A percentile compares a stretch with the other conserved stretches of the same genome.
phyloP scores from a whole-genome alignment of 30 jellyfish, hydroid and myxozoan genomes.

The Cassiopea andromeda region DNA sequence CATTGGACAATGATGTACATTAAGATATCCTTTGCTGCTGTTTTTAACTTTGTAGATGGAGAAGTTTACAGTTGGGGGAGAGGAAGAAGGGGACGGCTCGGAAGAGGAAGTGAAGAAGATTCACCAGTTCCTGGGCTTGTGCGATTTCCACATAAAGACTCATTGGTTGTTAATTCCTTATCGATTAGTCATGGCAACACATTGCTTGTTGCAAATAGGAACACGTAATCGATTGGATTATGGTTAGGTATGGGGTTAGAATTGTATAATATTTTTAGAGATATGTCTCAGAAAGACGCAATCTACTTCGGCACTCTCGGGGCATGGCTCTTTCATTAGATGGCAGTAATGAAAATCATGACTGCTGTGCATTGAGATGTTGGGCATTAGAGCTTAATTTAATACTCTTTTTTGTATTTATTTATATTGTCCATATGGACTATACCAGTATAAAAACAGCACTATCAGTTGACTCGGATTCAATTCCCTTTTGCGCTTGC shows the following conservation, averaged over 20 bases:
- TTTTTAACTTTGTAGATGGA: conserved; percentile 48
- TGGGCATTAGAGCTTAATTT: no score
- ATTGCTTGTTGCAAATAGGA: conserved; percentile 53
- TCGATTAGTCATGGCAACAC: conserved; percentile 83
- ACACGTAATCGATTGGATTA: not conserved
- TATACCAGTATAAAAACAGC: no score
- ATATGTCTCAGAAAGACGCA: no score
- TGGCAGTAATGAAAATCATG: no score
- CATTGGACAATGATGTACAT: not conserved
- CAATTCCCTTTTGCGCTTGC: no score
- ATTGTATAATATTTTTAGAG: no score
- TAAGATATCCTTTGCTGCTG: not conserved
- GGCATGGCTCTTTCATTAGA: no score
- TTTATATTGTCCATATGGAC: no score
- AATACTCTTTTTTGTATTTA: no score
- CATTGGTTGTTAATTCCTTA: conserved; percentile 52
- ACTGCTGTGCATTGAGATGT: no score
- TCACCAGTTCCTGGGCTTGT: conserved; percentile 79
- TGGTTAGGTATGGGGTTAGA: not conserved
- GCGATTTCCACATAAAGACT: conserved; percentile 47
- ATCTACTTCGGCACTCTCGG: no score
- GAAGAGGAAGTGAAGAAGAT: conserved; percentile 76
- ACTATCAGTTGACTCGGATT: no score
- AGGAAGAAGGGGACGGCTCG: conserved; percentile 88
- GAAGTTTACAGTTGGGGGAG: conserved; percentile 88